Evolutionary conservation across 1,140 invertebrate genomes (phyloP).

Genomic region (Eriosoma lanigerum): DNA sequence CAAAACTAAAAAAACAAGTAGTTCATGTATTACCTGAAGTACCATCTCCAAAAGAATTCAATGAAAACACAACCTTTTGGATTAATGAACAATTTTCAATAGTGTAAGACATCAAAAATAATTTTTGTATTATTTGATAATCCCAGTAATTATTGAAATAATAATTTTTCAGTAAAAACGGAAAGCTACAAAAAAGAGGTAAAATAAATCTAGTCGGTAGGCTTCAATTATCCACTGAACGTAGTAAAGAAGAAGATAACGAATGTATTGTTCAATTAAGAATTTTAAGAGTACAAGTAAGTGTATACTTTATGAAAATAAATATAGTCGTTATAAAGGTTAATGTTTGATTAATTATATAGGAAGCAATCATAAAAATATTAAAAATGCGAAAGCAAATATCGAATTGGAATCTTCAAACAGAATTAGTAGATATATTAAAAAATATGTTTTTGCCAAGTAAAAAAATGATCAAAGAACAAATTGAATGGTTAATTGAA

Average conservation of each 20-base stretch:
- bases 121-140: background rate
- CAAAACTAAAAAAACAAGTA: constrained; percentile 92
- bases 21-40: constrained; percentile 77
- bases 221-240: constrained; percentile 90
- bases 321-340: background rate
- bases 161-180: constrained; percentile 89
- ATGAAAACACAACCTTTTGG: constrained; percentile 91
- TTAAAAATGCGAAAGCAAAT: constrained; percentile 96
- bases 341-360: constrained; percentile 56
- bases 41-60: constrained; percentile 89
- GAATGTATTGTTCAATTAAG: constrained; percentile 95
- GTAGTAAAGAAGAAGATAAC: constrained; percentile 94
- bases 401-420: constrained; percentile 90
- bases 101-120: constrained; percentile 16
- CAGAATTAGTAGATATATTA: constrained; percentile 94
- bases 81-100: constrained; percentile 73
- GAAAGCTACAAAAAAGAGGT: constrained; percentile 88
- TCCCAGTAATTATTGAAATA: constrained; percentile 56
- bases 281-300: constrained; percentile 81
- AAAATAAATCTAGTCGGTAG: constrained; percentile 94
- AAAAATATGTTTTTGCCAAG: constrained; percentile 99
- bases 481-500: constrained; percentile 98
- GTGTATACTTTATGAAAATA: constrained; percentile 55
- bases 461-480: constrained; percentile 99
- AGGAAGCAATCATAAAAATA: constrained; percentile 99